Evolutionary conservation across 2,113 vertebrate genomes (phyloP).

Genomic region (Calyptommatus sinebrachiatus): DNA sequence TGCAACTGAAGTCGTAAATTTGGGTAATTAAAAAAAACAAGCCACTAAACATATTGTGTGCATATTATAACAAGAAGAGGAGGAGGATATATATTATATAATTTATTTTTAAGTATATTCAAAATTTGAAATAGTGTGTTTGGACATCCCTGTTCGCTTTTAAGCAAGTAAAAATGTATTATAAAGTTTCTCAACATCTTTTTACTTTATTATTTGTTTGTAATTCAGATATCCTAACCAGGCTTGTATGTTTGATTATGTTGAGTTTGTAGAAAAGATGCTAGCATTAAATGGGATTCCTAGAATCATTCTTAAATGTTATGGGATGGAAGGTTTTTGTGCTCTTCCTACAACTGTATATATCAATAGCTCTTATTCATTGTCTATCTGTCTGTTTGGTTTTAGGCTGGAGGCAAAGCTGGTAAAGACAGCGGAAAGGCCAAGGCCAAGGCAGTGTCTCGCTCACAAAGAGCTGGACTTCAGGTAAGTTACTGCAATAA

Average conservation of each 20-base stretch:
- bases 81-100: background rate
- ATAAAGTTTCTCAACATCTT: background rate
- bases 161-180: background rate
- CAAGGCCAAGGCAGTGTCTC: constrained; percentile 96
- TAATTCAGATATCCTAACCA: background rate
- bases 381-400: constrained; percentile 23
- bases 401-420: constrained; percentile 95
- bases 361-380: background rate
- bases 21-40: background rate
- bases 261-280: background rate
- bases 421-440: constrained; percentile 98
- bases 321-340: background rate
- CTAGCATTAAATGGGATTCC: background rate
- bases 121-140: no score
- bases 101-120: no score
- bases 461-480: constrained; percentile 94
- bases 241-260: background rate
- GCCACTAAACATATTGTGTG: background rate
- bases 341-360: background rate
- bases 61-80: no score
- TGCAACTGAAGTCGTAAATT: background rate
- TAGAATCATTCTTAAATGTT: background rate
- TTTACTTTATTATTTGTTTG: background rate
- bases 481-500: constrained; percentile 75
- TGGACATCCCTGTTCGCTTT: background rate